Evolutionary conservation across 2,797 vertebrate species (phyloP), one percentile per base, ranked within the genome.

Genomic region (Ibycter americanus): DNA sequence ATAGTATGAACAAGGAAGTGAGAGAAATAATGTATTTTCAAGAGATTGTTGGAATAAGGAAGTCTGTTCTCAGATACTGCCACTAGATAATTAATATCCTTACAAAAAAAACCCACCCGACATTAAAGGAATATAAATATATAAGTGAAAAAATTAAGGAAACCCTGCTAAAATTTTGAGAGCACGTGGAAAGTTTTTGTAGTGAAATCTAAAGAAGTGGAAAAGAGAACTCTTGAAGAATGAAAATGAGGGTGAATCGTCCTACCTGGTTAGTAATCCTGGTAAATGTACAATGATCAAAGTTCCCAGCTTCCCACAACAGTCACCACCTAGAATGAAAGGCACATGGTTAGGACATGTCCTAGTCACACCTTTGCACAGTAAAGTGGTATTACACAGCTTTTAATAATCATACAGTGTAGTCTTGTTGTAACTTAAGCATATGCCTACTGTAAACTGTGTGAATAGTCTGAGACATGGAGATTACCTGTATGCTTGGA

Each of bases 361-460:
- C 18, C 8, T 74, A 16, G 40, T 79, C 61, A 70, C 46, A 68
- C 13, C 47, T 80, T 31, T 55, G 92, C 32, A 79, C 66, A 15
- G 4, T 74, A 21, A 91, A 76, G 52, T 25, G 66, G 4, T 25
- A 27, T 83, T 66, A 61, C 18, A 46, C 26, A 62, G 29, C n/a
- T 78, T 88, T 8, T 38, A 34, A 20, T 81, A 67, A 81, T 58
- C 13, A 29, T 58, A 17, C 7, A 21, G 5, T 56, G 44, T 42
- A 58, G 21, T 87, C n/a, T 42, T 79, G 47, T 38, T 77, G 42
- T 47, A 80, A 3, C 65, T 62, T 77, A 73, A 61, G 51, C 15
- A 21, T 56, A 38, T 47, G 27, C 27, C n/a, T 78, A 4, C 8
- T 3, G 8, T 67, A 52, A 79, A 0, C 56, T 4, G 0, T 3